Percentiles rank a stretch among this genome's conserved stretches.
phyloP scores from a whole-genome alignment of 2,113 vertebrate species.

The Merops nubicus region DNA sequence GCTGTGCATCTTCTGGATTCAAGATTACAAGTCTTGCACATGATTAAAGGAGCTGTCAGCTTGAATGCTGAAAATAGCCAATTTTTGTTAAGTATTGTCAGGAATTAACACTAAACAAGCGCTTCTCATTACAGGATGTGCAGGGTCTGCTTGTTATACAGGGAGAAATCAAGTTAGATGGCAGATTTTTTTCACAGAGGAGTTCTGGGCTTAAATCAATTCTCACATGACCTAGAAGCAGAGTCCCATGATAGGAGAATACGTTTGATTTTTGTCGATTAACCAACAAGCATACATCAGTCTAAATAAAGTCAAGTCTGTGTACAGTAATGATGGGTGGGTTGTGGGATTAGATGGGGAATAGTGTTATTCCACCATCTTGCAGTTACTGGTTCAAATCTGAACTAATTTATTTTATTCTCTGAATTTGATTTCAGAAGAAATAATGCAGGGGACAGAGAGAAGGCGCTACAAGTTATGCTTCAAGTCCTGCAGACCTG shows the following conservation, averaged over 20 bases:
- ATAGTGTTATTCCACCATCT: not conserved
- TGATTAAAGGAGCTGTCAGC: not conserved
- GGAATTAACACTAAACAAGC: not conserved
- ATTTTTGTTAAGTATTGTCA: not conserved
- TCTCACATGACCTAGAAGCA: not conserved
- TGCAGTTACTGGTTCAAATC: not conserved
- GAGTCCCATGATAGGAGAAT: not conserved
- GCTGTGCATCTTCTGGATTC: not conserved
- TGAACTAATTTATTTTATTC: not conserved
- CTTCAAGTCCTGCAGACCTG: conserved; percentile 88
- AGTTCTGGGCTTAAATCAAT: not conserved
- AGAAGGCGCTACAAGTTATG: conserved; percentile 90
- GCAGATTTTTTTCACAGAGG: not conserved
- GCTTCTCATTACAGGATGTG: not conserved
- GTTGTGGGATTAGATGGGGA: not conserved
- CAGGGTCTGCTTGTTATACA: not conserved
- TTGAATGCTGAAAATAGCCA: not conserved
- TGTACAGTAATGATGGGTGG: not conserved
- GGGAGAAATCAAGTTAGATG: not conserved
- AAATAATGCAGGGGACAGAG: conserved; percentile 86
- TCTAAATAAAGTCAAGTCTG: not conserved
- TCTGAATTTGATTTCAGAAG: conserved; percentile 77
- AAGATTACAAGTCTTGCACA: not conserved
- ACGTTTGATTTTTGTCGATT: not conserved
- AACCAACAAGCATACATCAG: not conserved